These are phyloP conservation scores for Gibbula magus DNA, from an alignment of 2,888 invertebrate genomes.

Conservation along the genomic window DNA sequence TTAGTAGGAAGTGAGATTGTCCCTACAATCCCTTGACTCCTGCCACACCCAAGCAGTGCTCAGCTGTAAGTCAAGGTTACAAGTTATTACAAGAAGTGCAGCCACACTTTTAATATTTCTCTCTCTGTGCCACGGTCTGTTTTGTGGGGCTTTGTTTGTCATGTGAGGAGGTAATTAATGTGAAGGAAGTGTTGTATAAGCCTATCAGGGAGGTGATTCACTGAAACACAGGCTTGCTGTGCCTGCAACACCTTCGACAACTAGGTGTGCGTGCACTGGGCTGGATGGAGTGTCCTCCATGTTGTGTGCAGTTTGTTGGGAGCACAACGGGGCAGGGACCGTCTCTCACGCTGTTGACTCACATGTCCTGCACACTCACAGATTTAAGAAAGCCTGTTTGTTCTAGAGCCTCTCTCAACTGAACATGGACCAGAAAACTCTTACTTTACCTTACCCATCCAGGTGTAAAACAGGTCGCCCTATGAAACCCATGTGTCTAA, in stretches of 20 bases:
- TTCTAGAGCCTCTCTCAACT: too few relatives aligned
- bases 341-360: background rate
- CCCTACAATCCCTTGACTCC: too few relatives aligned
- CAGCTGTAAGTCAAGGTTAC: too few relatives aligned
- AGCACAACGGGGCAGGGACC: background rate
- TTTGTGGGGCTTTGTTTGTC: background rate
- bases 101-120: too few relatives aligned
- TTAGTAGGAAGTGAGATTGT: too few relatives aligned
- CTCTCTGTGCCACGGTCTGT: background rate
- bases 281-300: background rate
- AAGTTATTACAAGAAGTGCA: too few relatives aligned
- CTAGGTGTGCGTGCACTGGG: background rate
- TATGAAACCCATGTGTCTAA: too few relatives aligned
- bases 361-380: background rate
- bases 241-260: background rate
- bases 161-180: background rate
- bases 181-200: constrained; percentile 7
- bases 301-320: constrained; percentile 1
- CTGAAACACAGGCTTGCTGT: background rate
- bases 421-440: too few relatives aligned
- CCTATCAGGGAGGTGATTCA: background rate
- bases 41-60: too few relatives aligned
- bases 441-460: too few relatives aligned
- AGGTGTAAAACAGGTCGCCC: too few relatives aligned
- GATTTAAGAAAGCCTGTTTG: too few relatives aligned